Base-by-base conservation (phyloP, 2,113 vertebrate species). In the Pithys albifrons region DNA sequence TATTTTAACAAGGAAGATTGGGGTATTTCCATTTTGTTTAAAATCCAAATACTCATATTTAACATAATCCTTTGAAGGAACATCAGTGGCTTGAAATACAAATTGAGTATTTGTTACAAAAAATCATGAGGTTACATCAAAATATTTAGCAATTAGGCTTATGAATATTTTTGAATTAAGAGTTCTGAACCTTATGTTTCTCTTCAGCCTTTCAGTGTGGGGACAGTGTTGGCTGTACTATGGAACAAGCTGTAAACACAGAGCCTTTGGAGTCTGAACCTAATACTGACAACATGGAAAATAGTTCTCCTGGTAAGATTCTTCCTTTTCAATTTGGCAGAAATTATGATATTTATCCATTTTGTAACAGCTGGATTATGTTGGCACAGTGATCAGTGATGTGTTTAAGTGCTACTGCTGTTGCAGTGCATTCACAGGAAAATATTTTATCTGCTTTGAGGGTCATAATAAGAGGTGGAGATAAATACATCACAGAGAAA, bases 241-340 rank as follows among this genome's bases (percentile, higher is more conserved):
- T 99, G 98, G 98, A 98, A 96, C 97, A 97, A 97, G 97, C 94
- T 97, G 72, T 95, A 89, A 98, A 96, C 97, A 97, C 97, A 96
- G 91, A 97, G 94, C 95, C 96, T 84, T 95, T 97, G 96, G 97
- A 97, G 88, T 97, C 98, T 97, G 98, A 98, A 93, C 96, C 97
- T 97, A 98, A 97, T 95, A 98, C 98, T 96, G 97, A 98, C 94
- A 94, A 94, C 96, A 97, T 98, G 98, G 98, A 98, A 97, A 98
- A 98, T 92, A 97, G 95, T 95, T 98, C 98, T 98, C 97, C 98
- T 98, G 99, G 99, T 99, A 98, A 87, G 69, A 73, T 74, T 72
- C 9, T 59, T 91, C 49, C 61, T 89, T 87, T 75, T 33, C 54
- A 58, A 6, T 39, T 27, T 20, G 28, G 43, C 52, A 52, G 49